Percentiles rank a stretch among this genome's conserved stretches.
These are phyloP conservation scores for Tenrec ecaudatus DNA, from an alignment of 2,113 vertebrate genomes.

Conservation along the genomic window DNA sequence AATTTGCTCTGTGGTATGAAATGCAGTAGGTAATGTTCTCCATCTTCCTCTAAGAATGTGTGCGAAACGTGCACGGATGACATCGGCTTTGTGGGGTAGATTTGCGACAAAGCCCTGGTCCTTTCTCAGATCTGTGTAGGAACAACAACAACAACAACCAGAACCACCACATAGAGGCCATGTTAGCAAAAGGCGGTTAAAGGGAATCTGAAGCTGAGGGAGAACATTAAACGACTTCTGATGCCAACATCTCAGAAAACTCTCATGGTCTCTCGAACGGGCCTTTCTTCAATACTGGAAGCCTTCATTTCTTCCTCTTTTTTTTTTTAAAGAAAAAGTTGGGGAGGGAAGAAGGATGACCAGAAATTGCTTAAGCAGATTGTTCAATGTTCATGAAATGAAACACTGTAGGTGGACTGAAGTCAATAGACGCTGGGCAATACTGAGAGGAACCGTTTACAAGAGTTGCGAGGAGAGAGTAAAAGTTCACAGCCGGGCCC, in stretches of 20 bases:
- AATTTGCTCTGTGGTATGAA: slow-evolving; percentile 20
- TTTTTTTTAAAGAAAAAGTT: background rate
- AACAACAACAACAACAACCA: background rate
- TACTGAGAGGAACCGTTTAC: background rate
- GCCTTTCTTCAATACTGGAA: background rate
- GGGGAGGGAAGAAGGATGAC: background rate
- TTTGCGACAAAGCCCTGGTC: slow-evolving; percentile 11
- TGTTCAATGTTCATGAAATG: background rate
- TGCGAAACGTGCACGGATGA: background rate
- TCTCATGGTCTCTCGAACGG: background rate
- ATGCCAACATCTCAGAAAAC: background rate
- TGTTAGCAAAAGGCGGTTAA: background rate
- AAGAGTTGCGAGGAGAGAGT: background rate
- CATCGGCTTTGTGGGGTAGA: background rate
- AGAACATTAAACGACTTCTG: background rate
- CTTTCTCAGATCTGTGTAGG: slow-evolving; percentile 22
- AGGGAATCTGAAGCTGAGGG: background rate
- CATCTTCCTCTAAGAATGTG: background rate
- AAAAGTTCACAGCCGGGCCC: slow-evolving; percentile 17
- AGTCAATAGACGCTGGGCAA: background rate
- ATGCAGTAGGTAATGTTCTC: slow-evolving; percentile 13
- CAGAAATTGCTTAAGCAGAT: background rate
- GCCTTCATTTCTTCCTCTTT: background rate
- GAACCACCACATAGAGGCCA: background rate
- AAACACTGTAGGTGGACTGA: background rate